Base-by-base conservation (phyloP, 2,797 vertebrate species). In the Gorsachius magnificus region DNA sequence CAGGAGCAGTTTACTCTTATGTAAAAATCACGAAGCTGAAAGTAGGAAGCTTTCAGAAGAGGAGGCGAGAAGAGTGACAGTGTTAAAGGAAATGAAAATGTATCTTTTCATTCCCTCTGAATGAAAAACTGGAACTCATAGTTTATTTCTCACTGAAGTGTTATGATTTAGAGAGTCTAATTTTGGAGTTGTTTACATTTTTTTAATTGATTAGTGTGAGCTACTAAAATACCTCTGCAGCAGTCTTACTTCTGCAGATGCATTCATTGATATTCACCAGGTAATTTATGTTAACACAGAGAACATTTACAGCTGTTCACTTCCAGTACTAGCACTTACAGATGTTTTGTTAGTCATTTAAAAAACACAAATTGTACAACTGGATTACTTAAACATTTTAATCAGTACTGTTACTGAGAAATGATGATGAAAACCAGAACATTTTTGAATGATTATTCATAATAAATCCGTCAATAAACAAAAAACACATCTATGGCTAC, bases 161-260 rank as follows among this genome's bases (percentile, higher is more conserved):
- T 7, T 66, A 2, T 69, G 71, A 91, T 91, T 87, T 91, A 83
- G 25, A 53, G 74, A 77, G 29, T 56, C 24, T 89, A 77, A 72
- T 94, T 87, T 45, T 87, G 76, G 46, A 94, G 57, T 13, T 76
- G 75, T 82, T 96, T 75, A 71, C 63, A 29, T 87, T 82, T 81
- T 89, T 87, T 76, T 10, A 66, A 61, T 78, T 93, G 80, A 94
- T 96, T 86, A 93, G 20, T 48, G 8, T 64, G 50, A 94, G 54
- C 46, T 69, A 36, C 60, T 80, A 56, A 81, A 95, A 89, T 85
- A 72, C 66, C 58, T 69, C 68, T 89, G 57, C 83, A 78, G 33
- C 77, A 87, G n/a, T 72, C 48, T 93, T 82, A 71, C 69, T 94
- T 93, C 56, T 96, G 71, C 66, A 92, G 90, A 92, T 86, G 54